Conservation (phyloP, 30 jellyfish, hydroid and myxozoan species). For the Chrysaora quinquecirrha region DNA sequence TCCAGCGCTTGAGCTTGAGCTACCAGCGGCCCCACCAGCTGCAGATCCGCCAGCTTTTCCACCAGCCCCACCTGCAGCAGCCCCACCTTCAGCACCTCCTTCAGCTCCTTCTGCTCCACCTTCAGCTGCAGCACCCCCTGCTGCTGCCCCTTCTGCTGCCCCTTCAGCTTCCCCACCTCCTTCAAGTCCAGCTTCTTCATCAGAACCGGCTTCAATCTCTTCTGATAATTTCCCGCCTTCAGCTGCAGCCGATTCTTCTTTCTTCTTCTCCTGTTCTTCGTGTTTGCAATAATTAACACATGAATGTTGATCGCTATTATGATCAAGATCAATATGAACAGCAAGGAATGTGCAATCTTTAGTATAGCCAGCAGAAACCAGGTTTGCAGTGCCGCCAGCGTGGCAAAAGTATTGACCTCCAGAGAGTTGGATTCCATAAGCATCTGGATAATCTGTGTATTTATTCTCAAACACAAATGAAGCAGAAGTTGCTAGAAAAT, state of each 20-base stretch:
- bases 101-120: constrained; percentile 39
- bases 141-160: constrained; percentile 31
- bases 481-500: constrained; percentile 31
- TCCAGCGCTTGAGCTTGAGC: too few species aligned
- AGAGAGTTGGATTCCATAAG: constrained; percentile 40
- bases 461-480: constrained; percentile 48
- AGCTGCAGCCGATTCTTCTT: constrained; percentile 27
- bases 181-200: constrained; percentile 35
- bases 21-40: constrained; percentile 34
- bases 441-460: constrained; percentile 40
- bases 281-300: constrained; percentile 61
- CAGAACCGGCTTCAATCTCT: background rate
- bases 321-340: constrained; percentile 55
- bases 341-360: constrained; percentile 63
- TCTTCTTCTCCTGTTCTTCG: constrained; percentile 32
- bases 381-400: constrained; percentile 62
- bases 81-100: constrained; percentile 52
- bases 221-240: constrained; percentile 12
- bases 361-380: constrained; percentile 41
- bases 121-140: constrained; percentile 32
- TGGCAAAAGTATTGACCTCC: constrained; percentile 55
- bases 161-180: constrained; percentile 53
- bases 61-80: constrained; percentile 52
- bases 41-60: constrained; percentile 33
- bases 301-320: constrained; percentile 45